These are phyloP conservation scores for Drosophila suzukii DNA, from an alignment of 1,140 invertebrate species.

Conservation along the genomic window DNA sequence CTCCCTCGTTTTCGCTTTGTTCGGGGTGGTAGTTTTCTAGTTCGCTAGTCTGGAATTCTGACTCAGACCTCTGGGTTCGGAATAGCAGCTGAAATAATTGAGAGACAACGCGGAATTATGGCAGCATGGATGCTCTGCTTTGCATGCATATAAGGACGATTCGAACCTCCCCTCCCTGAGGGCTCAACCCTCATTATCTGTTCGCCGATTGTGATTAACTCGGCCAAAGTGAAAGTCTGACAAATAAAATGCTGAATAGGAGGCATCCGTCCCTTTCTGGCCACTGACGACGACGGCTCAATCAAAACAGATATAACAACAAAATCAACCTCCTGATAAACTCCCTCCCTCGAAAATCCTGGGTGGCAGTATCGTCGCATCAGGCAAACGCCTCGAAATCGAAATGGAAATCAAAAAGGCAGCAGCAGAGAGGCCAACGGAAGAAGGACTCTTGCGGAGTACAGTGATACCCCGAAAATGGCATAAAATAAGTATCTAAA, in stretches of 20 bases:
- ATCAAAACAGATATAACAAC: conserved; percentile 54
- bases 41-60: conserved; percentile 10
- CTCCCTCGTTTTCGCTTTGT: conserved; percentile 18
- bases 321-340: conserved; percentile 38
- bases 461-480: conserved; percentile 4
- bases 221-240: conserved; percentile 71
- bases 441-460: conserved; percentile 23
- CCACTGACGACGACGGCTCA: conserved; percentile 13
- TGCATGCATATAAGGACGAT: conserved; percentile 21
- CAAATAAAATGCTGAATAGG: conserved; percentile 54
- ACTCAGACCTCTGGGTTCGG: conserved; percentile 20
- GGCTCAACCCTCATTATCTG: conserved; percentile 73
- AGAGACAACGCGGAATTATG: conserved; percentile 76
- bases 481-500: not conserved
- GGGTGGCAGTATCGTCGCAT: conserved; percentile 83
- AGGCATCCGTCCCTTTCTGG: conserved; percentile 3
- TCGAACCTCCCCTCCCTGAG: conserved; percentile 29
- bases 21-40: conserved; percentile 32
- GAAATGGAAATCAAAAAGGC: conserved; percentile 84
- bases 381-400: conserved; percentile 83
- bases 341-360: conserved; percentile 33
- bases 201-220: conserved; percentile 73
- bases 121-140: conserved; percentile 56
- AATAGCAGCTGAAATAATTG: conserved; percentile 83
- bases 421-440: conserved; percentile 46